Conservation (phyloP, 37 sponge, comb jelly and placozoan genomes). For the Haliclona indistincta region DNA sequence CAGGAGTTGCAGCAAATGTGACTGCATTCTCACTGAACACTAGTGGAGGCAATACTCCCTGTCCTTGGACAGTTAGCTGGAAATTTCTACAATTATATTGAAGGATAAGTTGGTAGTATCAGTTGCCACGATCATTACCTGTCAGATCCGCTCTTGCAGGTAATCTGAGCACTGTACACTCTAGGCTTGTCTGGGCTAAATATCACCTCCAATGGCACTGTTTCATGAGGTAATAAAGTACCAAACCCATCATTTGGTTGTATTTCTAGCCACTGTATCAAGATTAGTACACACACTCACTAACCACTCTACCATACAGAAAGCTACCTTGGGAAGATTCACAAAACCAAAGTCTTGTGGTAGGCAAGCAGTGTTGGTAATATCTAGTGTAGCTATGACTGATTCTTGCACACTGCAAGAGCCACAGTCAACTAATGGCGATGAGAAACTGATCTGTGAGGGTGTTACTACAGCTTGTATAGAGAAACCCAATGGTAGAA, state of each 20-base stretch:
- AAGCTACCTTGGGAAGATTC: conserved; percentile 50
- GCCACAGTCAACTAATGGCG: conserved; percentile 75
- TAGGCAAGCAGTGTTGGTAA: conserved; percentile 75
- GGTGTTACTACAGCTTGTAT: conserved; percentile 59
- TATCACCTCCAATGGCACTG: conserved; percentile 64
- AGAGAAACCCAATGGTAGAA: conserved; percentile 58
- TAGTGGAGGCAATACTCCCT: conserved; percentile 68
- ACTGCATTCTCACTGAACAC: conserved; percentile 63
- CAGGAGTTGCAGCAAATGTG: conserved; percentile 60
- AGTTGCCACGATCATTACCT: conserved; percentile 37
- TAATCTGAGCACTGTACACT: conserved; percentile 47
- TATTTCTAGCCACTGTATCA: conserved; percentile 46
- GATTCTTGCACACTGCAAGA: conserved; percentile 77
- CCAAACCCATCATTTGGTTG: conserved; percentile 94
- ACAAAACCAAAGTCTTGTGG: conserved; percentile 90
- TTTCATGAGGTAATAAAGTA: conserved; percentile 80
- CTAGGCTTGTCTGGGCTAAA: conserved; percentile 65
- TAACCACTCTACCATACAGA: background rate
- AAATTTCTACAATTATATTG: conserved; percentile 41
- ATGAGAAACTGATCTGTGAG: conserved; percentile 63
- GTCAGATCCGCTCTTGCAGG: conserved; percentile 49
- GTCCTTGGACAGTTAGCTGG: conserved; percentile 57
- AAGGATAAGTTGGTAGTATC: too few relatives aligned
- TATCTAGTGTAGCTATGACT: conserved; percentile 41
- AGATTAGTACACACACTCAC: background rate